Evolutionary conservation across 92 coral and sea anemone genomes (phyloP).

Genomic region (Pocillopora grandis): DNA sequence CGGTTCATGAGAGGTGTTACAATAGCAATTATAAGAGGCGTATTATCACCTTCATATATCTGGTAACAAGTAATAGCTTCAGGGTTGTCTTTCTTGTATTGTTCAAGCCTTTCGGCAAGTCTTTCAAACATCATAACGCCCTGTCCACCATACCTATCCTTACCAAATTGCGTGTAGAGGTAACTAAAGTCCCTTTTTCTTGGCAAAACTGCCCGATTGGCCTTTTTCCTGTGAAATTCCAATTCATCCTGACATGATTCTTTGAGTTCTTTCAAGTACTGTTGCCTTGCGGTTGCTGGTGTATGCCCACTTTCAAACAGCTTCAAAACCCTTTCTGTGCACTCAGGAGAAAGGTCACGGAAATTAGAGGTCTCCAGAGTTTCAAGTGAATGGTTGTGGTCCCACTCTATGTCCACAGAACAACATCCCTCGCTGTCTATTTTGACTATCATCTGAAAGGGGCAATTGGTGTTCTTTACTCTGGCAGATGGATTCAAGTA

Average conservation of each 20-base stretch:
- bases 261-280: too few relatives aligned
- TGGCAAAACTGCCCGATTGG: slow-evolving; percentile 59
- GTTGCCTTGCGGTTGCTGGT: too few relatives aligned
- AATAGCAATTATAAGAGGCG: too few relatives aligned
- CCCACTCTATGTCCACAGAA: slow-evolving; percentile 65
- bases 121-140: too few relatives aligned
- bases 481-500: slow-evolving; percentile 59
- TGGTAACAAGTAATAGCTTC: too few relatives aligned
- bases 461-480: slow-evolving; percentile 74
- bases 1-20: slow-evolving; percentile 1
- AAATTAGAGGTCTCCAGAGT: slow-evolving; percentile 61
- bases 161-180: slow-evolving; percentile 46
- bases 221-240: slow-evolving; percentile 60
- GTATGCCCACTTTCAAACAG: slow-evolving; percentile 32
- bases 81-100: too few relatives aligned
- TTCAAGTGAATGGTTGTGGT: slow-evolving; percentile 66
- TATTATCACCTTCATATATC: too few relatives aligned
- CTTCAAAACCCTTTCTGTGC: slow-evolving; percentile 49
- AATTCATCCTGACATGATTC: too few relatives aligned
- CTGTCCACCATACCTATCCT: not conserved
- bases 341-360: slow-evolving; percentile 61
- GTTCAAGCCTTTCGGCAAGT: too few relatives aligned
- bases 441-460: slow-evolving; percentile 59
- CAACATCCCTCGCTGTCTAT: slow-evolving; percentile 56
- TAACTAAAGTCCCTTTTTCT: slow-evolving; percentile 61